These are phyloP conservation scores for Neoarius graeffei DNA, from an alignment of 2,113 vertebrate genomes.

Conservation along the genomic window DNA sequence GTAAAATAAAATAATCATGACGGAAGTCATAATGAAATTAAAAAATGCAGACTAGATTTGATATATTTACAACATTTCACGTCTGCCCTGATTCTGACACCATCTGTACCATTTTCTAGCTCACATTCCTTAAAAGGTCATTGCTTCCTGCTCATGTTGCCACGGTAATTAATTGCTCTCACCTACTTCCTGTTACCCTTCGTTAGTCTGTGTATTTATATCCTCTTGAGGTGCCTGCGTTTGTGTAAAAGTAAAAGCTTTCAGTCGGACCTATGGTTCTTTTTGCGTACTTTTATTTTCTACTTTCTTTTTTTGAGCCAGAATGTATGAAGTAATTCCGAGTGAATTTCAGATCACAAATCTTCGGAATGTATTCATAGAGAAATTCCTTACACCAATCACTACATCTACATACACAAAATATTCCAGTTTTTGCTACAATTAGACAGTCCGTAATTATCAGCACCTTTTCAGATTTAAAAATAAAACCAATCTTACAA, in stretches of 20 bases:
- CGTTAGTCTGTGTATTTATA: background rate
- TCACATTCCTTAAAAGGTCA: background rate
- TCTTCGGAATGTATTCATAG: background rate
- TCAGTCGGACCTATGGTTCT: background rate
- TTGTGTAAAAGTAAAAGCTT: background rate
- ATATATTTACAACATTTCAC: background rate
- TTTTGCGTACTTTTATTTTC: background rate
- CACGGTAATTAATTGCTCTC: background rate
- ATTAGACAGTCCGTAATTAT: too few relatives aligned
- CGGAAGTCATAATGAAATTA: background rate
- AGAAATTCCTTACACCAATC: background rate
- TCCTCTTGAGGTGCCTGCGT: background rate
- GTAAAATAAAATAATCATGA: background rate
- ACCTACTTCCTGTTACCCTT: background rate
- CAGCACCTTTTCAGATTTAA: too few relatives aligned
- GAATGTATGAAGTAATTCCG: background rate
- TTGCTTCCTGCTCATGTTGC: background rate
- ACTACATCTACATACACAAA: too few relatives aligned
- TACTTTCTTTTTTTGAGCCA: background rate
- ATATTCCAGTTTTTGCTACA: too few relatives aligned
- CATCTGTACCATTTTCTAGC: background rate
- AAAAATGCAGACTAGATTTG: background rate
- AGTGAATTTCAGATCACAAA: background rate
- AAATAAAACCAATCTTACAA: too few relatives aligned
- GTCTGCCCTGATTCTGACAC: conserved; percentile 2